Base-by-base conservation (phyloP, 2,888 invertebrate species). In the Agriopis marginaria region DNA sequence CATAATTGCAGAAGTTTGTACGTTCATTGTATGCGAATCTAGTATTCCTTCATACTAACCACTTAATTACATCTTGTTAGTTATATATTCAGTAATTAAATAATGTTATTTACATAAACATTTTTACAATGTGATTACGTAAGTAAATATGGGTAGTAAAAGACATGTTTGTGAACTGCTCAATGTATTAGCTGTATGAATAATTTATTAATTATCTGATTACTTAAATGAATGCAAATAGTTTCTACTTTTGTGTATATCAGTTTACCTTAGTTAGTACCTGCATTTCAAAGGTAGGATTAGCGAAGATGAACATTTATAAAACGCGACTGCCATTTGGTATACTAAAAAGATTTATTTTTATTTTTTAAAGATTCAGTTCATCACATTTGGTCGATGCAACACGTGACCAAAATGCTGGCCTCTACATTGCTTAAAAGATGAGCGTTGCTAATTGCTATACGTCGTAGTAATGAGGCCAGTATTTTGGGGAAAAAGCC, bases 1-100 rank as follows among this genome's bases (percentile, higher is more conserved):
- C 55, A 63, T 68, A 72, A 68, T 68, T 66, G 61, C 66, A 56
- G 59, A 68, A 60, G 23, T 53, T 66, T 14, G 55, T 60, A 53
- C 51, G 51, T 53, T 59, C 47, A 49, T 67, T 56, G 66, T 63
- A 68, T 63, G 58, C 50, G 58, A 53, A 53, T 62, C 39, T 61
- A 55, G 62, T 70, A 62, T 32, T 3, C 32, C 32, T 32, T 32
- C 32, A 12, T 45, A 58, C 8, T 17, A 23, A 8, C 17, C 12
- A 14, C 47, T 49, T 68, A 59, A 63, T 68, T 49, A 54, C 14
- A 14, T 60, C 49, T 60, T 49, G 39, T 49, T 49, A 14, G 40
- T 60, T 47, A 39, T 60, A 55, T 7, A 59, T 51, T 45, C 50
- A 39, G 12, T 58, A 68, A 23, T 63, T 53, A 63, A 44, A 58